Evolutionary conservation across 2,797 vertebrate genomes (phyloP), one percentile per base, ranked within the genome.

Genomic region (Chiloscyllium punctatum): DNA sequence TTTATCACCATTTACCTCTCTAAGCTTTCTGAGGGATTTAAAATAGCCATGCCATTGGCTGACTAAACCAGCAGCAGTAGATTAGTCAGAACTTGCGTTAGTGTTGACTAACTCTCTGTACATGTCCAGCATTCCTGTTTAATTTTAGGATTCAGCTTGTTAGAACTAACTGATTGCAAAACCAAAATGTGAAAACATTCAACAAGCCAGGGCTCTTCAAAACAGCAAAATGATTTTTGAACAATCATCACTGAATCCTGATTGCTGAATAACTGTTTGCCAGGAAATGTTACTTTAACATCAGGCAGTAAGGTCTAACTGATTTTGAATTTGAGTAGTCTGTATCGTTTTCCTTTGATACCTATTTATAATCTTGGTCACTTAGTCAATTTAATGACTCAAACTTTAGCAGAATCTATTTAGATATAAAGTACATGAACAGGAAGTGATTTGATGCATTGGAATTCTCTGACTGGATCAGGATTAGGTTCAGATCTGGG

Each of bases 1-100:
- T 95, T 77, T 74, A 95, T 33, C 94, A 95, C 72, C 51, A 53
- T 27, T 95, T 27, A 74, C 69, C 94, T 74, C 51, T 13, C 48
- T 69, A 71, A 48, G 21, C 18, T 27, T 95, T 21, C 48, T 27
- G 13, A 72, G 71, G 48, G 15, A 95, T n/a, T 71, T 53, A 18
- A 15, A 53, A 16, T 51, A 51, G 25, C 94, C 11, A 72, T 74
- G 42, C 48, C 27, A n/a, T n/a, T 51, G 48, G 71, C 48, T 53
- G 71, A 95, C 94, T 95, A 72, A 57, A n/a, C 16, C 48, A 53
- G n/a, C 27, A 53, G 18, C 15, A n/a, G 30, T 77, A 51, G 13
- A 53, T 95, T 51, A 53, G 69, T 95, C 69, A 72, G 68, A 18
- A 21, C 13, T 77, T 21, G 25, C 42, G 30, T 74, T 74, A 27